These are phyloP conservation scores for Phalacrocorax carbo DNA, from an alignment of 2,113 vertebrate species.

Conservation along the genomic window DNA sequence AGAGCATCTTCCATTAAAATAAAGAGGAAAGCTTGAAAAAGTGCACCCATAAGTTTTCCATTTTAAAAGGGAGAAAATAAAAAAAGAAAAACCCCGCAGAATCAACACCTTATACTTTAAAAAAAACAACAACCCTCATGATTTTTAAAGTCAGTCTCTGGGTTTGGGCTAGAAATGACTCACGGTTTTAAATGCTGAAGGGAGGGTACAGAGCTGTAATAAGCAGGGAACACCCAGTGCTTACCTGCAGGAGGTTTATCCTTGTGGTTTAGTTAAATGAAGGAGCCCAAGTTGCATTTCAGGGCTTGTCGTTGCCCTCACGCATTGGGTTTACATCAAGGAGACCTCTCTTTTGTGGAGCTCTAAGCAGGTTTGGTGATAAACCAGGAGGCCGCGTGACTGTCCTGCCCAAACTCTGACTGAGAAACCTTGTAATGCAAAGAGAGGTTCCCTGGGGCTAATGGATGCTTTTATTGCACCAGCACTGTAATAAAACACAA, in stretches of 20 bases:
- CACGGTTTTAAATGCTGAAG: neutral
- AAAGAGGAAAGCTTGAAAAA: neutral
- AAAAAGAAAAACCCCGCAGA: neutral
- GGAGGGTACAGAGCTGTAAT: neutral
- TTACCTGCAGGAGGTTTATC: constrained; percentile 17
- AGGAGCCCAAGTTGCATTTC: neutral
- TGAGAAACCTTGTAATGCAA: neutral
- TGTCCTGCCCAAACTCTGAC: neutral
- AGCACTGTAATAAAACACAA: constrained; percentile 1
- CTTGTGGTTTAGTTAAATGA: neutral
- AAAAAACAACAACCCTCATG: neutral
- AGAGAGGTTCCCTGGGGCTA: constrained; percentile 9
- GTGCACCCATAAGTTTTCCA: neutral
- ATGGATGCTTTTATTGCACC: constrained; percentile 15
- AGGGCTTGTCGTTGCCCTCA: neutral
- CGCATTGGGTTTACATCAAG: neutral
- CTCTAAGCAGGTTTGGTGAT: neutral
- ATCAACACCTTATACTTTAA: neutral
- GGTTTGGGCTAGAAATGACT: neutral
- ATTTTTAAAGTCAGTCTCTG: neutral
- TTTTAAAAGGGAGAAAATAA: neutral
- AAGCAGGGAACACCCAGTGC: neutral
- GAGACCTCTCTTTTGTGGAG: neutral
- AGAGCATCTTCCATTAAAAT: constrained; percentile 1
- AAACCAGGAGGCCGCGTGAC: neutral